Evolutionary conservation across 2,797 vertebrate genomes (phyloP), one percentile per base, ranked within the genome.

Genomic region (Dallia pectoralis): DNA sequence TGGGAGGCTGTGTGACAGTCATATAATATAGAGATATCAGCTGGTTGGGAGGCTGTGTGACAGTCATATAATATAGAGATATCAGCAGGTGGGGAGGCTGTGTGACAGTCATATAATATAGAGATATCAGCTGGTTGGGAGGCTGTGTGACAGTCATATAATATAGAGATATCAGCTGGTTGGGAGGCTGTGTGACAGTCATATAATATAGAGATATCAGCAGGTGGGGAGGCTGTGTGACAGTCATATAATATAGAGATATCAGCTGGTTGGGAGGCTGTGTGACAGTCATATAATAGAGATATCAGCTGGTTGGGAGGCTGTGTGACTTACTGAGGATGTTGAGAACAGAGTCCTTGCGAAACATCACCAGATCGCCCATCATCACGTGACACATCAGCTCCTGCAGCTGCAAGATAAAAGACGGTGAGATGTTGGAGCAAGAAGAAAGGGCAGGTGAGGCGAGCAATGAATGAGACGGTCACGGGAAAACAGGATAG

Each of bases 321-420:
- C 27, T 49, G 67, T 22, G 40, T 33, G 14, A 85, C 96, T 96
- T 84, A 99, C 97, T 98, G 71, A 99, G 93, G 78, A 98, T 98
- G 86, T 97, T 98, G 71, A 98, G 95, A 66, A 98, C 97, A 0
- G 96, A 98, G 73, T 98, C 97, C 49, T 99, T 99, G 59, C 97
- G 94, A 80, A 99, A 99, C 97, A 99, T 98, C 72, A 98, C 96
- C 63, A 98, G 92, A 87, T 94, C 96, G 0, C 97, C 97, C 97
- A 98, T 98, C 97, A 99, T 98, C 82, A 99, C 96, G 0, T 98
- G 97, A 88, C 97, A 98, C 90, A 99, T 96, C 75, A 99, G 91
- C 83, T 99, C 97, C 94, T 98, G 97, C 68, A 99, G 89, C 97
- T 99, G 79, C 27, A 36, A 73, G 53, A 81, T 44, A 67, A 1